A percentile compares a stretch with the other conserved stretches of the same genome.
Evolutionary conservation across 2,113 vertebrate species (phyloP).

Genomic region (Ellobius talpinus): DNA sequence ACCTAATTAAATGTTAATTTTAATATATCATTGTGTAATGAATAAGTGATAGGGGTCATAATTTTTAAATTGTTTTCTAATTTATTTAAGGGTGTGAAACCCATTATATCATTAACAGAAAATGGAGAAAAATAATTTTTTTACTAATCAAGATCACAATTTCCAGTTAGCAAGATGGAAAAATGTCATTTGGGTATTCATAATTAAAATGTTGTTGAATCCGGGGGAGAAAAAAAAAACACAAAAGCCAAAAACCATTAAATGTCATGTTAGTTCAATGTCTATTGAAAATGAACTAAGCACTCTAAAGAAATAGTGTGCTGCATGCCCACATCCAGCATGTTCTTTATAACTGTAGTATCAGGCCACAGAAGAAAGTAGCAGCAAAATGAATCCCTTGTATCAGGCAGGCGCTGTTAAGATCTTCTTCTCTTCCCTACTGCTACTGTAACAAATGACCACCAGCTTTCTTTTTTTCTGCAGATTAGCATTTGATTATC

Average conservation of each 20-base stretch:
- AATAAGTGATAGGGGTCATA: neutral
- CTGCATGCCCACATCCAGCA: neutral
- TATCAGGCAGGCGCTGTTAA: no score
- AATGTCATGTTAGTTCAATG: neutral
- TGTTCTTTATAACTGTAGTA: no score
- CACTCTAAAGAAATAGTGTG: neutral
- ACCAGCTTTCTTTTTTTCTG: no score
- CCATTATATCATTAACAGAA: neutral
- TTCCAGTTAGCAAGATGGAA: no score
- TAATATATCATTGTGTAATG: neutral
- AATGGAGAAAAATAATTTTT: neutral
- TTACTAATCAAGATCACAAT: neutral
- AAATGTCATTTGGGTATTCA: neutral
- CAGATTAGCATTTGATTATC: neutral
- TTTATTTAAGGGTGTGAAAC: neutral
- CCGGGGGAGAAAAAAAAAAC: no score
- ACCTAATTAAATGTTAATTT: neutral
- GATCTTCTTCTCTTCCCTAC: neutral
- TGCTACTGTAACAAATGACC: neutral
- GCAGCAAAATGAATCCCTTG: no score
- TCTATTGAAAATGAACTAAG: neutral
- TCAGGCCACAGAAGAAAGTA: neutral
- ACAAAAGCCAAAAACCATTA: neutral
- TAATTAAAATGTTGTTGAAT: neutral
- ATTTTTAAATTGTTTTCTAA: neutral